These are phyloP conservation scores for Drosophila prosaltans DNA, from an alignment of 1,140 invertebrate genomes.

Conservation along the genomic window DNA sequence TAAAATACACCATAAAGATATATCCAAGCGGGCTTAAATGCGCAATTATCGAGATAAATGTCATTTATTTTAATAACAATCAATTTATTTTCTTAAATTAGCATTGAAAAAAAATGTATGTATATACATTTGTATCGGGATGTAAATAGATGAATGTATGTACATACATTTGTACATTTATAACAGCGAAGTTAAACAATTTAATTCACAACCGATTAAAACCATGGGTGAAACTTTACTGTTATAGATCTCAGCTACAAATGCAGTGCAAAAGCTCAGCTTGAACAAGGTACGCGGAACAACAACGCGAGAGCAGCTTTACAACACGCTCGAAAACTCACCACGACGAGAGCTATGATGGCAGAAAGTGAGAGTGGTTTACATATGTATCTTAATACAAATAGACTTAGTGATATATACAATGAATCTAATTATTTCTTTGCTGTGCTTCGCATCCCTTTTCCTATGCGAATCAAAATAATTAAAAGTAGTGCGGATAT, in stretches of 20 bases:
- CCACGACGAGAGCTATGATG: conserved; percentile 60
- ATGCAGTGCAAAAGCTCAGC: conserved; percentile 50
- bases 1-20: neutral
- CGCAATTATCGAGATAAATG: conserved; percentile 1
- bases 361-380: conserved; percentile 68
- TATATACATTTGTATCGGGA: neutral
- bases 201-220: conserved; percentile 53
- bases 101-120: neutral
- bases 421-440: conserved; percentile 1
- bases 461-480: conserved; percentile 13
- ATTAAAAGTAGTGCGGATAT: conserved; percentile 3
- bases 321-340: conserved; percentile 61
- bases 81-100: conserved; percentile 7
- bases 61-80: conserved; percentile 1
- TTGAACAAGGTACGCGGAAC: conserved; percentile 45
- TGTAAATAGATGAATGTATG: conserved; percentile 6
- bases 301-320: conserved; percentile 49
- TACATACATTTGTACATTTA: conserved; percentile 27
- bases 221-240: conserved; percentile 64
- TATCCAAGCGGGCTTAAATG: neutral
- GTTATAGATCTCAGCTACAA: conserved; percentile 47
- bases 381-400: neutral
- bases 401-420: neutral
- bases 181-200: conserved; percentile 4
- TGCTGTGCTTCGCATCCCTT: conserved; percentile 1